These are phyloP conservation scores for Pseudococcus longispinus DNA, from an alignment of 2,888 invertebrate species.

Conservation along the genomic window DNA sequence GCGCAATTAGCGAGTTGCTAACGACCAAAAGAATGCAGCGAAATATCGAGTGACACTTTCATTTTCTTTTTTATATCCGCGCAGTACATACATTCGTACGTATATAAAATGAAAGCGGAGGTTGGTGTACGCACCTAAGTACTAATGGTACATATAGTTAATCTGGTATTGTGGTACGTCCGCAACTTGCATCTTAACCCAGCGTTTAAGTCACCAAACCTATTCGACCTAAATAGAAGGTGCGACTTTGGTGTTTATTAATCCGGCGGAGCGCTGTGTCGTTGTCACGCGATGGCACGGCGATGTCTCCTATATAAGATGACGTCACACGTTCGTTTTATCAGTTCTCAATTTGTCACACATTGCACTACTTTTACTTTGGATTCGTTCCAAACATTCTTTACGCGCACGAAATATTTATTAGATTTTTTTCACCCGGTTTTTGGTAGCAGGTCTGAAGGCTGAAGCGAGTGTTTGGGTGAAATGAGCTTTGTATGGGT, in stretches of 20 bases:
- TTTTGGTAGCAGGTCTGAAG: background rate
- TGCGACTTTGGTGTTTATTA: slow-evolving; percentile 42
- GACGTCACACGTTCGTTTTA: slow-evolving; percentile 35
- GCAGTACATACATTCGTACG: background rate
- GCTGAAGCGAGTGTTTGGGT: background rate
- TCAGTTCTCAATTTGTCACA: slow-evolving; percentile 56
- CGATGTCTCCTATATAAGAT: slow-evolving; percentile 40
- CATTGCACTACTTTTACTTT: slow-evolving; percentile 56
- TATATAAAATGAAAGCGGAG: background rate
- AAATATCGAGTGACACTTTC: slow-evolving; percentile 38
- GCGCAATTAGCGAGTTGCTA: background rate
- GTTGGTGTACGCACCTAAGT: background rate
- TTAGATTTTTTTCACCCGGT: background rate
- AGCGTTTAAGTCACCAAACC: slow-evolving; percentile 46
- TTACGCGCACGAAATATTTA: slow-evolving; percentile 33
- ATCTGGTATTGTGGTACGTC: slow-evolving; percentile 14
- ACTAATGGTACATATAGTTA: background rate
- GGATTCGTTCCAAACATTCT: slow-evolving; percentile 55
- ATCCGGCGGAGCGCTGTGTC: slow-evolving; percentile 4
- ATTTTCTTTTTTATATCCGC: slow-evolving; percentile 21
- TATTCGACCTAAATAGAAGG: slow-evolving; percentile 35
- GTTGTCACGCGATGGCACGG: background rate
- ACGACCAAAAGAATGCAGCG: slow-evolving; percentile 1
- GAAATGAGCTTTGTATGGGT: background rate
- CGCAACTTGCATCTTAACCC: background rate